Percentiles rank a stretch among this genome's conserved stretches.
phyloP scores from a whole-genome alignment of 2,888 invertebrate genomes.

The Graphium colonna region DNA sequence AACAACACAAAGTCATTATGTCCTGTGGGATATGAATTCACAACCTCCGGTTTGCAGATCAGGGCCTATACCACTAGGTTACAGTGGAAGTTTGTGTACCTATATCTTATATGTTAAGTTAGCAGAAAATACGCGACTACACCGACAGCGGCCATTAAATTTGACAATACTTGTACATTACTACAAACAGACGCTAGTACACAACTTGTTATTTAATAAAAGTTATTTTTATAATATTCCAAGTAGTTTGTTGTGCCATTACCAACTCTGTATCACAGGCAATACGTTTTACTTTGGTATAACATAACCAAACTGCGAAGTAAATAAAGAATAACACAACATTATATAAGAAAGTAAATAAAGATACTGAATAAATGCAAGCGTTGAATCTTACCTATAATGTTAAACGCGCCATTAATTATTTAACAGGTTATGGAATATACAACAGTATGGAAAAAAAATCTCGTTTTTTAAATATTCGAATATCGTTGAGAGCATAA shows the following conservation, averaged over 20 bases:
- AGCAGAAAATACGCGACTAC: too few relatives aligned
- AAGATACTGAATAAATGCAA: slow-evolving; percentile 9
- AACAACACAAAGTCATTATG: too few relatives aligned
- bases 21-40: too few relatives aligned
- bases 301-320: slow-evolving; percentile 6
- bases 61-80: too few relatives aligned
- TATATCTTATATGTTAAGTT: too few relatives aligned
- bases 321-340: not conserved
- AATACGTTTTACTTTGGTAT: slow-evolving; percentile 19
- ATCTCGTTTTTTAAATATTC: not conserved
- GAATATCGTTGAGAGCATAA: not conserved
- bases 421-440: slow-evolving; percentile 1
- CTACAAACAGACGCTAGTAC: too few relatives aligned
- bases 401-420: not conserved
- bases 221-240: not conserved
- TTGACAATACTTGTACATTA: too few relatives aligned
- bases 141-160: too few relatives aligned
- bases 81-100: too few relatives aligned
- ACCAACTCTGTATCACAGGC: slow-evolving; percentile 19
- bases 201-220: too few relatives aligned
- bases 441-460: not conserved
- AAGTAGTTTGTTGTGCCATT: not conserved
- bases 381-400: not conserved
- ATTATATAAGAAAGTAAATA: not conserved
- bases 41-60: too few relatives aligned